Percentiles rank a stretch among this genome's conserved stretches.
Evolutionary conservation across 2,113 vertebrate genomes (phyloP).

Genomic region (Sterrhoptilus dennistouni): DNA sequence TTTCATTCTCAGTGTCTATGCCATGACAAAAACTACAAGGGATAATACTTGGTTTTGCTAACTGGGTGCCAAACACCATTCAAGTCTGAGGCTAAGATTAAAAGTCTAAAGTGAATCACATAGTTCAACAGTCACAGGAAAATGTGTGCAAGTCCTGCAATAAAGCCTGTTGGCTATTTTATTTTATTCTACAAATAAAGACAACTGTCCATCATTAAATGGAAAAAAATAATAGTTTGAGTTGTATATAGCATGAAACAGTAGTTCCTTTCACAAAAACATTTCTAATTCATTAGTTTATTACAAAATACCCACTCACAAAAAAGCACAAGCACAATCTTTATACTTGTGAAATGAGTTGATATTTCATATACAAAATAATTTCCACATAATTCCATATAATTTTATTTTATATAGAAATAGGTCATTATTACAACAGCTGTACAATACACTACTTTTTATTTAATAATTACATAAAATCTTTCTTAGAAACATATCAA

Average conservation of each 20-base stretch:
- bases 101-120: neutral
- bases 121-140: slow-evolving; percentile 51
- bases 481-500: slow-evolving; percentile 83
- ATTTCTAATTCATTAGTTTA: slow-evolving; percentile 77
- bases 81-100: neutral
- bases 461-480: slow-evolving; percentile 82
- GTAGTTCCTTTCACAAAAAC: slow-evolving; percentile 65
- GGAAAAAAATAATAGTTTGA: slow-evolving; percentile 61
- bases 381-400: slow-evolving; percentile 81
- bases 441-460: slow-evolving; percentile 80
- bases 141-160: slow-evolving; percentile 49
- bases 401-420: slow-evolving; percentile 86
- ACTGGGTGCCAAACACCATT: neutral
- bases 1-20: neutral
- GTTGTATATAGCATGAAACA: slow-evolving; percentile 65
- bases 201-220: slow-evolving; percentile 61
- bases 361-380: slow-evolving; percentile 83
- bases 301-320: slow-evolving; percentile 80
- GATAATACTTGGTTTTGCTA: neutral
- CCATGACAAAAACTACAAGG: neutral
- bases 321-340: slow-evolving; percentile 75
- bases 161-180: slow-evolving; percentile 57
- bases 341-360: slow-evolving; percentile 77
- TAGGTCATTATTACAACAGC: slow-evolving; percentile 82
- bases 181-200: slow-evolving; percentile 68